Percentiles rank a stretch among this genome's conserved stretches.
Conservation (phyloP, 2,113 vertebrate genomes). For the Cepphus grylle region DNA sequence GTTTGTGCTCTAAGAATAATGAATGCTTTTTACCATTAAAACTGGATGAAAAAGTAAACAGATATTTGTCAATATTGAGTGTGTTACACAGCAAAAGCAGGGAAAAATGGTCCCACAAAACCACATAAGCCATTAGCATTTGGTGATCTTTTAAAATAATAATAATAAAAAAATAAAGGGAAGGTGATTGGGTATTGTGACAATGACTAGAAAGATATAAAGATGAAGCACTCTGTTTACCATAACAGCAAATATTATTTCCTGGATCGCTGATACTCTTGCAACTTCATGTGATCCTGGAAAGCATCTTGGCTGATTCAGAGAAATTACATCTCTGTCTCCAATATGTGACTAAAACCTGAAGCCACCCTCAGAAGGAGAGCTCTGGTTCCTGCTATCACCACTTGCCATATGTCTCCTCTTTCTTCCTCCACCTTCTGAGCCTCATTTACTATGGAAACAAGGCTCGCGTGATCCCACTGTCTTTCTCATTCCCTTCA, state of each 20-base stretch:
- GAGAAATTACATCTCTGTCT: not conserved
- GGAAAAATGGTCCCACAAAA: not conserved
- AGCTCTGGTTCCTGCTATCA: conserved; percentile 30
- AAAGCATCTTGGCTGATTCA: not conserved
- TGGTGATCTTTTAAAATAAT: not conserved
- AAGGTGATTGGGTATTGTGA: not conserved
- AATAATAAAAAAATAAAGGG: not conserved
- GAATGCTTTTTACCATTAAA: not conserved
- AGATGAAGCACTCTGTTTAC: not conserved
- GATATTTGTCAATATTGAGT: not conserved
- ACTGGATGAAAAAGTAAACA: not conserved
- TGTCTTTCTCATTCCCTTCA: not conserved
- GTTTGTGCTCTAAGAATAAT: not conserved
- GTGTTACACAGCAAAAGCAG: not conserved
- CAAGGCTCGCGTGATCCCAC: not conserved
- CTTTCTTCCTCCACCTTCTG: conserved; percentile 19
- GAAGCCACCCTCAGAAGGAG: not conserved
- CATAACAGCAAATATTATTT: not conserved
- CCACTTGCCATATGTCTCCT: conserved; percentile 34
- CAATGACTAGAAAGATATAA: not conserved
- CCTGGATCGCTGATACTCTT: not conserved
- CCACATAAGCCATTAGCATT: not conserved
- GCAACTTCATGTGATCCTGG: not conserved
- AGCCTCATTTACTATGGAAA: conserved; percentile 54
- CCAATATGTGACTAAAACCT: not conserved